These are phyloP conservation scores for Limulus polyphemus DNA, from an alignment of 2,888 invertebrate species.

Conservation along the genomic window DNA sequence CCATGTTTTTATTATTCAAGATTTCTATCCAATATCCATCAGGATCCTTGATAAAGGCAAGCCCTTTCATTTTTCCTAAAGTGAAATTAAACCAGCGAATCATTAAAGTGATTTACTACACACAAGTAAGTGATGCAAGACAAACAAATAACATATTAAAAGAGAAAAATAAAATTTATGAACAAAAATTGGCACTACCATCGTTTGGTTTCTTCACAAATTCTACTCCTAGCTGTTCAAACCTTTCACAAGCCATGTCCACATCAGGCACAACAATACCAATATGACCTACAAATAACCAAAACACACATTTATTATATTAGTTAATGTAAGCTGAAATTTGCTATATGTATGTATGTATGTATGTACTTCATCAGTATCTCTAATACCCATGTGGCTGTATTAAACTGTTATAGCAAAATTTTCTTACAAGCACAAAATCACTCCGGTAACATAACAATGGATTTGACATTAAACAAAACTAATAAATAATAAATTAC, in stretches of 20 bases:
- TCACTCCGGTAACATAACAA: no score
- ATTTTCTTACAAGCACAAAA: no score
- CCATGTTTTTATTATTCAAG: conserved; percentile 37
- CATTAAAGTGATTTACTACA: neutral
- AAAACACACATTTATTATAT: no score
- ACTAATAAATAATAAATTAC: no score
- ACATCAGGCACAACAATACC: conserved; percentile 83
- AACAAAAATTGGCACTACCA: conserved; percentile 26
- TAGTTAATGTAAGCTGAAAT: no score
- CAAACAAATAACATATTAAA: conserved; percentile 18
- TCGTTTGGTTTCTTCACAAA: conserved; percentile 82
- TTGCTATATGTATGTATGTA: no score
- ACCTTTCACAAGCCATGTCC: conserved; percentile 69
- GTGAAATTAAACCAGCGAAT: neutral
- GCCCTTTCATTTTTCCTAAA: conserved; percentile 56
- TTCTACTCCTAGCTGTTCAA: conserved; percentile 70
- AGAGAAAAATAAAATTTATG: conserved; percentile 24
- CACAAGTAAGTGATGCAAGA: neutral
- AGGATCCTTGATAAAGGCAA: conserved; percentile 89
- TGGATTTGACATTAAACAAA: no score
- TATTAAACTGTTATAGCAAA: no score
- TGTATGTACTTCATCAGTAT: no score
- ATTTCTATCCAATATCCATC: conserved; percentile 97
- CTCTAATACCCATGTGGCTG: no score
- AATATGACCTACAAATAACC: conserved; percentile 56